Percentiles rank a stretch among this genome's conserved stretches.
phyloP scores from a whole-genome alignment of 2,888 invertebrate species.

The Pristionchus exspectatus region DNA sequence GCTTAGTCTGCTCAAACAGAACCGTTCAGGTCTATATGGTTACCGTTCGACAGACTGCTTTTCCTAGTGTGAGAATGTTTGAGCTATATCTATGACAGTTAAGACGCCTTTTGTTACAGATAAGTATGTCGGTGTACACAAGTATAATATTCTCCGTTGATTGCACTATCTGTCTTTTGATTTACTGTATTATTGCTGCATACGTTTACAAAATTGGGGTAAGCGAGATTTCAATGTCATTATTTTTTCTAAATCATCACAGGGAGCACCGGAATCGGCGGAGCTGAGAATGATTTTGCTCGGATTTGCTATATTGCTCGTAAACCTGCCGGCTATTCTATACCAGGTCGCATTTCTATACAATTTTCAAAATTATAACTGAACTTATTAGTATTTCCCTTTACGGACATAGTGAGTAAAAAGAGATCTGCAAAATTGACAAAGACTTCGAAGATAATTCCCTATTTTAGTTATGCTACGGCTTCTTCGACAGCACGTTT shows the following conservation, averaged over 20 bases:
- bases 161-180: neutral
- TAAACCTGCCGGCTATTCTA: neutral
- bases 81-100: neutral
- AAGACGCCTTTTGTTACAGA: neutral
- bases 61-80: neutral
- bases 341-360: neutral
- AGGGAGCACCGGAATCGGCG: neutral
- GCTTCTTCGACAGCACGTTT: neutral
- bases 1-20: neutral
- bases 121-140: neutral
- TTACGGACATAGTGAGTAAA: too few species aligned
- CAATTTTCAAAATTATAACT: too few species aligned
- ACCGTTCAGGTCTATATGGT: neutral
- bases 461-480: neutral
- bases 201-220: neutral
- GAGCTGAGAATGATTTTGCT: neutral
- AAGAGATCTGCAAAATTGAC: too few species aligned
- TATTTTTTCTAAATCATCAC: neutral
- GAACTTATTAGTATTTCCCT: too few species aligned
- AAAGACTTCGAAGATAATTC: neutral
- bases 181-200: neutral
- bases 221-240: neutral
- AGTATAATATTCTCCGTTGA: neutral
- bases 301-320: neutral
- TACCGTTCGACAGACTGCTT: neutral